Evolutionary conservation across 2,888 invertebrate species (phyloP), one percentile per base, ranked within the genome.

Genomic region (Tetropium fuscum): DNA sequence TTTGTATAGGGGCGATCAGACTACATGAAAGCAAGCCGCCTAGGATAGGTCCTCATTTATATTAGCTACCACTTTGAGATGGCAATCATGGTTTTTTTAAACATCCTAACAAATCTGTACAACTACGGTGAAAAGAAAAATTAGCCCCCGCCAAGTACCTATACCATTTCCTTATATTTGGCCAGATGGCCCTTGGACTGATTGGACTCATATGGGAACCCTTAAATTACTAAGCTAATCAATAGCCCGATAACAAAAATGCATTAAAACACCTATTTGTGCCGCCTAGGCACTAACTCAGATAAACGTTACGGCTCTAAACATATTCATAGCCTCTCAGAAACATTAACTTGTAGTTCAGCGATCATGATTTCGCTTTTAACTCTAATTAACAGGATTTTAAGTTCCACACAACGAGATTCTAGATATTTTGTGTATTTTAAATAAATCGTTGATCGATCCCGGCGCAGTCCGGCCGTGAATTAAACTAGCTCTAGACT

Each of bases 241-340:
- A 48, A 48, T 18, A 51, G 20, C 3, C n/a, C 4, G 49, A 40
- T 51, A 51, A 51, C 38, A 40, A 34, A 51, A 40, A 38, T 25
- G 27, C 48, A 51, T 51, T 40, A 40, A 51, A 38, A 25, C 49
- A 11, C 27, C 49, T 40, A 40, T 40, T 51, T 38, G 40, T 27
- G 27, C 16, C 25, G 10, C 27, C 27, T 27, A 16, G 15, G 3
- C 18, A n/a, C 36, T 36, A 34, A 36, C 36, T 53, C 40, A 65
- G 66, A 67, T 70, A 58, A 59, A 67, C 60, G 58, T 58, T 64
- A 62, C 68, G 64, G 65, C 64, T n/a, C n/a, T 65, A 71, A 74
- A 69, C 69, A 65, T 74, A 74, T 74, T 74, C 74, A 75, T 74
- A 74, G 73, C 69, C 75, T 75, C 77, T 71, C 62, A 72, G 76